phyloP scores from a whole-genome alignment of 2,113 vertebrate species.

The Nannobrachium achirus region DNA sequence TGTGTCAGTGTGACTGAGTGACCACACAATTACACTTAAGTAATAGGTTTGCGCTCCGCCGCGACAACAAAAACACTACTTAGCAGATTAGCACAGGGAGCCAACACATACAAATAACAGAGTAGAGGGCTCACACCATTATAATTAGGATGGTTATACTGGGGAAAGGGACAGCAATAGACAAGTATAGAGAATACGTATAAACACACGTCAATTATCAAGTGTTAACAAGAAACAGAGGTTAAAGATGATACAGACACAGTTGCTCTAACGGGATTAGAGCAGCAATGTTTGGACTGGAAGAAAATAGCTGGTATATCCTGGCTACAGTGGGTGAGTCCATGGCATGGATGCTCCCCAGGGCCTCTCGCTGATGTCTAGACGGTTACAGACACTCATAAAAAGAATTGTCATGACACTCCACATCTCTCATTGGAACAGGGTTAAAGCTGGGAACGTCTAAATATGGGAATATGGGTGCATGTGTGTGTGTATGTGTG shows the following conservation, averaged over 20 bases:
- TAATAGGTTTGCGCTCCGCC: too few relatives aligned
- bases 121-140: background rate
- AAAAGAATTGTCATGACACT: conserved; percentile 11
- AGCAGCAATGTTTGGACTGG: background rate
- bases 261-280: background rate
- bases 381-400: conserved; percentile 12
- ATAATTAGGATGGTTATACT: background rate
- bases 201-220: background rate
- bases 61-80: background rate
- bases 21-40: too few relatives aligned
- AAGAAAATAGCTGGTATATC: background rate
- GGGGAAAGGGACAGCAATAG: background rate
- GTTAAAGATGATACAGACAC: background rate
- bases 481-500: background rate
- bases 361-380: conserved; percentile 3
- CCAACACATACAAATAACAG: background rate
- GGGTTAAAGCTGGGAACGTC: conserved; percentile 1
- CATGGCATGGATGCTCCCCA: background rate
- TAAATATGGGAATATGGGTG: background rate
- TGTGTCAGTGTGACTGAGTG: too few relatives aligned
- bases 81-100: background rate
- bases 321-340: background rate
- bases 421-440: conserved; percentile 11
- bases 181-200: background rate
- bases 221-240: background rate